Percentiles rank a stretch among this genome's conserved stretches.
Conservation (phyloP, 2,888 invertebrate genomes). For the Agapostemon virescens region DNA sequence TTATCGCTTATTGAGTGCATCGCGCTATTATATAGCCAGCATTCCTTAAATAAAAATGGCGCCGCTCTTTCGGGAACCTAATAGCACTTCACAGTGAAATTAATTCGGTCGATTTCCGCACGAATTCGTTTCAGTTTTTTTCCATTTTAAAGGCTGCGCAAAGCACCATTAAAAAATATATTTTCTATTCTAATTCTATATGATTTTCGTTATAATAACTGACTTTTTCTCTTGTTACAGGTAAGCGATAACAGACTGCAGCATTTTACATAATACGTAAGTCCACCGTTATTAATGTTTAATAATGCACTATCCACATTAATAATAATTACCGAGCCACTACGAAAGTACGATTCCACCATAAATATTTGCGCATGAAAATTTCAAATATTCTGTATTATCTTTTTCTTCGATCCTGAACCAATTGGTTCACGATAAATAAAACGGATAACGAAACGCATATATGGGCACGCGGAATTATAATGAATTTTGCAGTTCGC, state of each 20-base stretch:
- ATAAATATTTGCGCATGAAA: not conserved
- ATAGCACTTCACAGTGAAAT: no score
- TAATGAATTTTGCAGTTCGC: conserved; percentile 15
- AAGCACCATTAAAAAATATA: not conserved
- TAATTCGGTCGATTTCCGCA: no score
- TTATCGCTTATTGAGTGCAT: not conserved
- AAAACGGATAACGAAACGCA: not conserved
- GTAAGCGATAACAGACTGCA: not conserved
- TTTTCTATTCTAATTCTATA: not conserved
- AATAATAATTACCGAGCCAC: not conserved
- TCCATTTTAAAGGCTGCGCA: not conserved
- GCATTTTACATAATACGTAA: not conserved
- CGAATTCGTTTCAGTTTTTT: not conserved
- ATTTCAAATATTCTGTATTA: not conserved
- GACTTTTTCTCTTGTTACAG: conserved; percentile 6
- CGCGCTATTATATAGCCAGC: not conserved
- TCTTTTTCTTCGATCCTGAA: not conserved
- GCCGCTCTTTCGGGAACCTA: not conserved
- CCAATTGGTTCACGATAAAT: not conserved
- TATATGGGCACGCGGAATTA: not conserved
- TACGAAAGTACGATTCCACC: not conserved
- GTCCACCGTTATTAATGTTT: not conserved
- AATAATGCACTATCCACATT: not conserved
- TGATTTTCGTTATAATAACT: no score
- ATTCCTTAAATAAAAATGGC: not conserved